Conservation (phyloP, 2,888 invertebrate genomes). For the Galerucella pusilla region DNA sequence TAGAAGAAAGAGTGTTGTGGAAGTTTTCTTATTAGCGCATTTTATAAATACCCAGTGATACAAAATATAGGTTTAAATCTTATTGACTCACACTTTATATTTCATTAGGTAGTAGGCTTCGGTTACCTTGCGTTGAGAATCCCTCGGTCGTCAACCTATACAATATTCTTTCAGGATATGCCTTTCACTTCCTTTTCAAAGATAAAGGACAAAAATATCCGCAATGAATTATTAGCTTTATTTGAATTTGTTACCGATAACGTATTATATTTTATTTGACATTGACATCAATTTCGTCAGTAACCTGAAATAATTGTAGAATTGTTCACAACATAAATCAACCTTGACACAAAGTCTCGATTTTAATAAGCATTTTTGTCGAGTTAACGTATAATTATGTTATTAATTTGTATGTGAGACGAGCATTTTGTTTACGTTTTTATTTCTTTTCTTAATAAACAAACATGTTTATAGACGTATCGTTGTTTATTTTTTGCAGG, state of each 20-base stretch:
- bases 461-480: too few species aligned
- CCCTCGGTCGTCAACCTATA: background rate
- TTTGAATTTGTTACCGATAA: conserved; percentile 1
- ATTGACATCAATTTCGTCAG: background rate
- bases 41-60: too few species aligned
- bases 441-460: background rate
- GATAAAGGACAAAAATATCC: background rate
- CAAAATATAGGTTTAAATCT: too few species aligned
- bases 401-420: background rate
- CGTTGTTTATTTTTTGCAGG: too few species aligned
- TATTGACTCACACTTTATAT: too few species aligned
- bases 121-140: too few species aligned
- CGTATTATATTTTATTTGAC: background rate
- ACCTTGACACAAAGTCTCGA: conserved; percentile 6
- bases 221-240: background rate
- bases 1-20: too few species aligned
- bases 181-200: background rate
- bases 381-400: background rate
- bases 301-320: background rate
- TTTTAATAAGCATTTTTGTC: background rate
- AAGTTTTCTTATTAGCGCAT: too few species aligned
- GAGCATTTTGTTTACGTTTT: background rate
- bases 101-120: too few species aligned
- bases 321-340: conserved; percentile 3
- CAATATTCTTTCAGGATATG: background rate